Conservation (phyloP, 2,888 invertebrate species). For the Drosophila macrospina region DNA sequence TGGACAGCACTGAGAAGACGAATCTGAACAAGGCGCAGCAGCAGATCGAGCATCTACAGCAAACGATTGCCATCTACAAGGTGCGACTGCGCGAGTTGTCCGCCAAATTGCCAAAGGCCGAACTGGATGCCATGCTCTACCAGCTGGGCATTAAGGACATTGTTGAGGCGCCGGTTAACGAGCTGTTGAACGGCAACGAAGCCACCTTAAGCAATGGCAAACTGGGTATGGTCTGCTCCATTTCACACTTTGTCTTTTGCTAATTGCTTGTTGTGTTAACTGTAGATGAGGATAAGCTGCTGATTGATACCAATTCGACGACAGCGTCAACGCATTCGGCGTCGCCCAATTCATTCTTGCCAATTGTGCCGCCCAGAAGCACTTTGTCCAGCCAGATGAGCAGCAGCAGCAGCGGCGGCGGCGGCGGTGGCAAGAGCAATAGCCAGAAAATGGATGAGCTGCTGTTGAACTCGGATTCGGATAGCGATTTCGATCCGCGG, state of each 20-base stretch:
- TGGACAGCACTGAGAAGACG: conserved; percentile 96
- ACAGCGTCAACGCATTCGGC: conserved; percentile 75
- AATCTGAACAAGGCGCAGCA: conserved; percentile 95
- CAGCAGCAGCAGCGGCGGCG: conserved; percentile 86
- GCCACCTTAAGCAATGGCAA: conserved; percentile 71
- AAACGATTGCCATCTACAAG: conserved; percentile 93
- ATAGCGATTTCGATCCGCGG: conserved; percentile 95
- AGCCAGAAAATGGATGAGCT: conserved; percentile 92
- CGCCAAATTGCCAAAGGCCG: conserved; percentile 83
- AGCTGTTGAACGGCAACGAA: conserved; percentile 59
- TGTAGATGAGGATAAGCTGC: conserved; percentile 82
- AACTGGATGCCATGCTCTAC: conserved; percentile 86
- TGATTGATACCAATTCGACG: conserved; percentile 84
- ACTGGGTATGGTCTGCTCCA: conserved; percentile 43
- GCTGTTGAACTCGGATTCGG: conserved; percentile 91
- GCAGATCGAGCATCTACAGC: conserved; percentile 94
- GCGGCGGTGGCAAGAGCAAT: conserved; percentile 86
- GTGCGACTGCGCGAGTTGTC: conserved; percentile 91
- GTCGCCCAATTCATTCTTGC: conserved; percentile 83
- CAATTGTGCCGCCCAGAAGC: conserved; percentile 85
- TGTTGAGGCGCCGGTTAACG: conserved; percentile 82
- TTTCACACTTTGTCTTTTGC: too few relatives aligned
- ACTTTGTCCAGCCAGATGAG: conserved; percentile 86
- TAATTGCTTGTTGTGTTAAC: not conserved
- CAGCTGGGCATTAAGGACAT: conserved; percentile 87